Conservation (phyloP, 2,113 vertebrate species). For the Hippocampus mohnikei region DNA sequence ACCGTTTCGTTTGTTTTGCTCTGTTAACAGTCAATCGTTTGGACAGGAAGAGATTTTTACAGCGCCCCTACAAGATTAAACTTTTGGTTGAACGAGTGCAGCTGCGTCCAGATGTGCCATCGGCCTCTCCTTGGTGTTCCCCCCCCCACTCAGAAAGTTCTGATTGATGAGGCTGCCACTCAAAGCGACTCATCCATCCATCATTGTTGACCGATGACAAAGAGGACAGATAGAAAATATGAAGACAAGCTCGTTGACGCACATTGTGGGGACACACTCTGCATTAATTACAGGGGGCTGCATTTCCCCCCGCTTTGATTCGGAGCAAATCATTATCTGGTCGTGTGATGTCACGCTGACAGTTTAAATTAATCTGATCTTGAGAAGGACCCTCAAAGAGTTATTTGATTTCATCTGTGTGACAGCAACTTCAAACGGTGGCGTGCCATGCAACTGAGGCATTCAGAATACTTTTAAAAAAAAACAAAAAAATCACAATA, state of each 20-base stretch:
- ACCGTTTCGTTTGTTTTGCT: too few relatives aligned
- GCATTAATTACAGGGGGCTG: constrained; percentile 1
- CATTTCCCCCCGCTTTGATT: neutral
- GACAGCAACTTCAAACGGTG: neutral
- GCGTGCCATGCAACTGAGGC: too few relatives aligned
- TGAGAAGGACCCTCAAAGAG: neutral
- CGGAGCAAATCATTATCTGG: constrained; percentile 1
- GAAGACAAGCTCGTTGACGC: constrained; percentile 7
- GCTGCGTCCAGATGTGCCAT: constrained; percentile 68
- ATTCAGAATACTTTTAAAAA: too few relatives aligned
- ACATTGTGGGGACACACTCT: neutral
- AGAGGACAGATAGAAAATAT: constrained; percentile 45
- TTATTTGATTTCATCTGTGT: neutral
- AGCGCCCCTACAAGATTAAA: too few relatives aligned
- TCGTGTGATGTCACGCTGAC: neutral
- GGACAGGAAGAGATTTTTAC: neutral
- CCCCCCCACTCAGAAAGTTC: constrained; percentile 69
- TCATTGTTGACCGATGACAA: constrained; percentile 70
- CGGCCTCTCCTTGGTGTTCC: constrained; percentile 71
- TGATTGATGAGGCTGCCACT: constrained; percentile 79
- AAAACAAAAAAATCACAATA: too few relatives aligned
- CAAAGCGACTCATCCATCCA: constrained; percentile 77
- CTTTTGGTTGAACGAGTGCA: neutral
- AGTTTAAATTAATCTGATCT: neutral
- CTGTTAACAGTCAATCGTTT: neutral